Conservation (phyloP, 2,888 invertebrate genomes). For the Lithosia quadra region DNA sequence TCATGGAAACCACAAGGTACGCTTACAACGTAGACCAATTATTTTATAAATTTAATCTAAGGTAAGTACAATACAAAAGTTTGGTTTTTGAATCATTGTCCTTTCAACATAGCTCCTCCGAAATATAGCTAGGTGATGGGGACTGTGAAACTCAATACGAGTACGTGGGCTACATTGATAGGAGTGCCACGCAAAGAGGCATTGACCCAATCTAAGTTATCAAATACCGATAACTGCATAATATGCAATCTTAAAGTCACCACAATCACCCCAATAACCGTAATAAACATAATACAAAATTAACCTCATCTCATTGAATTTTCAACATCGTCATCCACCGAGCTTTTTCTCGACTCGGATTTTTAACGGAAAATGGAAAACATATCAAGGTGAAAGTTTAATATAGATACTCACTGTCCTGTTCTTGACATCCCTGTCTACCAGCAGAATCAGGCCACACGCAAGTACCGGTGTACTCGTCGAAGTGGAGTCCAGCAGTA, state of each 20-base stretch:
- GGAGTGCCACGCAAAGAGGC: background rate
- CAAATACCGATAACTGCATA: background rate
- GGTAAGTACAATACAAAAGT: too few species aligned
- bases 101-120: too few species aligned
- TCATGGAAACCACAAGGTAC: background rate
- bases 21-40: too few species aligned
- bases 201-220: background rate
- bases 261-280: background rate
- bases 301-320: too few species aligned
- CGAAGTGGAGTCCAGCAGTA: conserved; percentile 96
- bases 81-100: too few species aligned
- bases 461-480: conserved; percentile 95
- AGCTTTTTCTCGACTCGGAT: too few species aligned
- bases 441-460: conserved; percentile 95
- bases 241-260: background rate
- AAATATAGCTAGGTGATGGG: too few species aligned
- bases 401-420: conserved; percentile 79
- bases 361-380: too few species aligned
- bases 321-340: too few species aligned
- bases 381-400: background rate
- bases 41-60: too few species aligned
- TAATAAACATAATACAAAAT: background rate
- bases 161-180: background rate
- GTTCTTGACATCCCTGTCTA: conserved; percentile 90
- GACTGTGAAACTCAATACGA: too few species aligned